Evolutionary conservation across 1,140 invertebrate genomes (phyloP).

Genomic region (Euura saliciscinereae): DNA sequence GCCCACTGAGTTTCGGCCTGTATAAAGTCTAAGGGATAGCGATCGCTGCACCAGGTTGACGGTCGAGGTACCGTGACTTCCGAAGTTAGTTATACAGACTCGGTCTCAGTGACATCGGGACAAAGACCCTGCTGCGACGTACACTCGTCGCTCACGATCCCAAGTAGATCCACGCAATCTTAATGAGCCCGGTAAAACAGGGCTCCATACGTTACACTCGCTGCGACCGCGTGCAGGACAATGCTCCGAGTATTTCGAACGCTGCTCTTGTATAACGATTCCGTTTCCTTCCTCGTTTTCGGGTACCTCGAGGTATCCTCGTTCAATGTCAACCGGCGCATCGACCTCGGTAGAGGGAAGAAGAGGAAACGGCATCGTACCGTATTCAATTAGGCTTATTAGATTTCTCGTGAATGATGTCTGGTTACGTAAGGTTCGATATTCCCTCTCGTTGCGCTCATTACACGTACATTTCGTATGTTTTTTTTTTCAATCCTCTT

Average conservation of each 20-base stretch:
- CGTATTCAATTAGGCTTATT: too few relatives aligned
- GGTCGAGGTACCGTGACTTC: not conserved
- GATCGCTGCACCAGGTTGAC: not conserved
- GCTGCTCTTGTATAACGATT: not conserved
- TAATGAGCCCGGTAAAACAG: not conserved
- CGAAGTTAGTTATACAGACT: not conserved
- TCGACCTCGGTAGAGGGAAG: not conserved
- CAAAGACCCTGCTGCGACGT: not conserved
- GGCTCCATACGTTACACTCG: not conserved
- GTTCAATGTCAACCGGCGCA: not conserved
- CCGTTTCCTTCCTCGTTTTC: not conserved
- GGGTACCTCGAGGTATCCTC: not conserved
- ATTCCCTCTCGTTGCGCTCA: not conserved
- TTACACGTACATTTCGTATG: not conserved
- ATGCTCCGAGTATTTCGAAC: not conserved
- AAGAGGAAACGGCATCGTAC: not conserved
- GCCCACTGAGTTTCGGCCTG: not conserved
- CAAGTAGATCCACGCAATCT: not conserved
- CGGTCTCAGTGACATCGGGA: not conserved
- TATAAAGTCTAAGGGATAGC: not conserved
- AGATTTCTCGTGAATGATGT: too few relatives aligned
- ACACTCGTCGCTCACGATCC: not conserved
- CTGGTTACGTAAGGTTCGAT: not conserved
- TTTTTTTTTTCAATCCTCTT: slow-evolving; percentile 27
- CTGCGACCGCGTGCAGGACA: not conserved